Evolutionary conservation across 2,888 invertebrate species (phyloP).

Genomic region (Pterostichus niger): DNA sequence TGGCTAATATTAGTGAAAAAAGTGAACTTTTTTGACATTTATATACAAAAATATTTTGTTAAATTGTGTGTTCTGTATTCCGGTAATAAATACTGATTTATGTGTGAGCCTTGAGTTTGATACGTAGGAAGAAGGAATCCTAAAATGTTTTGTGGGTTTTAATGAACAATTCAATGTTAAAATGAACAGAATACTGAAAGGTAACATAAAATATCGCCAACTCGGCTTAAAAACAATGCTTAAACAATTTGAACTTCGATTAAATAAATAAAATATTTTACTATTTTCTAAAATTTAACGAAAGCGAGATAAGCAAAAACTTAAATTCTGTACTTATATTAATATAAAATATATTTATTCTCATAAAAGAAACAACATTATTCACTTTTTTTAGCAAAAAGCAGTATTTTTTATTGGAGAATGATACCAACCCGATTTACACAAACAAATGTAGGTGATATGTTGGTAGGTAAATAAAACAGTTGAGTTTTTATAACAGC

Average conservation of each 20-base stretch:
- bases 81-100: slow-evolving; percentile 32
- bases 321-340: slow-evolving; percentile 8
- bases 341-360: slow-evolving; percentile 17
- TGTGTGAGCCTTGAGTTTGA: slow-evolving; percentile 52
- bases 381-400: slow-evolving; percentile 86
- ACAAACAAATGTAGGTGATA: slow-evolving; percentile 97
- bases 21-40: too few species aligned
- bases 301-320: background rate
- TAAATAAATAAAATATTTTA: slow-evolving; percentile 14
- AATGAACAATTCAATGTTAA: slow-evolving; percentile 66
- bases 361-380: slow-evolving; percentile 37
- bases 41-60: slow-evolving; percentile 38
- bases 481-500: slow-evolving; percentile 70
- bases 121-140: slow-evolving; percentile 38
- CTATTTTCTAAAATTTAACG: background rate
- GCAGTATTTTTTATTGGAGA: slow-evolving; percentile 97
- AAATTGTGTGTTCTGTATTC: slow-evolving; percentile 2
- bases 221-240: slow-evolving; percentile 92
- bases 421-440: slow-evolving; percentile 98
- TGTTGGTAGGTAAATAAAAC: slow-evolving; percentile 90
- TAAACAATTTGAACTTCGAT: slow-evolving; percentile 88
- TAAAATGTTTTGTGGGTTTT: slow-evolving; percentile 48
- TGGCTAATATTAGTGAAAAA: too few species aligned
- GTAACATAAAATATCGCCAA: slow-evolving; percentile 93
- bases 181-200: slow-evolving; percentile 94